Percentiles rank a stretch among this genome's conserved stretches.
Conservation (phyloP, 2,888 invertebrate species). For the Clistopyga incitator region DNA sequence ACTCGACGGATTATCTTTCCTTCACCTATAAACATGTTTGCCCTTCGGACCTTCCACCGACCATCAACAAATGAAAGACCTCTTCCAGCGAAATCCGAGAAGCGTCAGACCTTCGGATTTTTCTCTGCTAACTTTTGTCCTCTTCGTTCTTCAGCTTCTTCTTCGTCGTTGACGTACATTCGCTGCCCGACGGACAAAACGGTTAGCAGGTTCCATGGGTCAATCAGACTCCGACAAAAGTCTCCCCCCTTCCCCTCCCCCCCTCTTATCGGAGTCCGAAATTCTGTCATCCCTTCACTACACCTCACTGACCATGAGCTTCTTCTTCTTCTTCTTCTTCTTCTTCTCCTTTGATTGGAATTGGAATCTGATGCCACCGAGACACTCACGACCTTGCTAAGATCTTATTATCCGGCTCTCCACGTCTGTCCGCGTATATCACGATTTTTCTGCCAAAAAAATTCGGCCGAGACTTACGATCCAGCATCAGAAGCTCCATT, state of each 20-base stretch:
- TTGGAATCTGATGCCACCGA: conserved; percentile 1
- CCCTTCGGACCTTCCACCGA: background rate
- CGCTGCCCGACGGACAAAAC: background rate
- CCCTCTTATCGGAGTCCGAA: too few species aligned
- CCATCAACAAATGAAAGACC: background rate
- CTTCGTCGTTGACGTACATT: background rate
- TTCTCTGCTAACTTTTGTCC: background rate
- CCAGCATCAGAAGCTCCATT: background rate
- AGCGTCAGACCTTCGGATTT: background rate
- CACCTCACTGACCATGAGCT: conserved; percentile 8
- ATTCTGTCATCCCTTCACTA: background rate
- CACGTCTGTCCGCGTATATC: background rate
- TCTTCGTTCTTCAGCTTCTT: background rate
- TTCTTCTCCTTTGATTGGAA: conserved; percentile 26
- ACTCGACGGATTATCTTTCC: background rate
- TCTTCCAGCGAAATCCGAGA: background rate
- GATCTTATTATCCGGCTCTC: background rate
- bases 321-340: conserved; percentile 17
- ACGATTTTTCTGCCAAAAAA: background rate
- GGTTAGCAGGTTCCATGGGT: background rate
- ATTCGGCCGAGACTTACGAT: background rate
- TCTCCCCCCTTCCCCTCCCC: too few species aligned
- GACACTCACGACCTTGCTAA: conserved; percentile 5
- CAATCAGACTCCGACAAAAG: background rate
- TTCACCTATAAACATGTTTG: background rate